phyloP scores from a whole-genome alignment of 2,797 vertebrate genomes.

The Gallinago stenura region DNA sequence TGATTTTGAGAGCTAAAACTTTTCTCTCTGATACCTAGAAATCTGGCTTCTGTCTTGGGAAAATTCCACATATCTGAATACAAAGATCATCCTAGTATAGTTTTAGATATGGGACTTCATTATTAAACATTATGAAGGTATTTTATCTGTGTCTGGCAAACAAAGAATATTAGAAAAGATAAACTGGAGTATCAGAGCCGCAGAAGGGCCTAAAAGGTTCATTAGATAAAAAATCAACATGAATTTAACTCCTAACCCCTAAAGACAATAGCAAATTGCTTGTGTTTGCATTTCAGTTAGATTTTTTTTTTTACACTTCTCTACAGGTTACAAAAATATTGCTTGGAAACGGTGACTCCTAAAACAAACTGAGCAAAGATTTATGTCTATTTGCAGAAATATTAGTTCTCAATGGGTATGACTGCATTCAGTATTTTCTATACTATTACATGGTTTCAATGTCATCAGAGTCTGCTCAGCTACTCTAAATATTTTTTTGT shows the following conservation, averaged over 20 bases:
- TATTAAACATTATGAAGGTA: slow-evolving; percentile 1
- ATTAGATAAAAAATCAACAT: not conserved
- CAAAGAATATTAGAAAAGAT: slow-evolving; percentile 23
- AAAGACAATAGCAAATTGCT: not conserved
- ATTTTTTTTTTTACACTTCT: not conserved
- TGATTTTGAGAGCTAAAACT: not conserved
- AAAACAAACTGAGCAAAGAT: slow-evolving; percentile 10
- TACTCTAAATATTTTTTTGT: not conserved
- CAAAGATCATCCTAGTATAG: not conserved
- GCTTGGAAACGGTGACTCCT: not conserved
- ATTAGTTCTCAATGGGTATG: not conserved
- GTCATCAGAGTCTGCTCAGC: not conserved
- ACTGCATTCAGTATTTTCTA: slow-evolving; percentile 1
- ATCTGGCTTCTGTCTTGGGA: not conserved
- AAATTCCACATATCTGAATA: not conserved
- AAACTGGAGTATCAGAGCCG: not conserved
- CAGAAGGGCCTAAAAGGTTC: not conserved
- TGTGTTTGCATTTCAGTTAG: not conserved
- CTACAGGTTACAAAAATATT: not conserved
- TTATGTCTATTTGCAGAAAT: slow-evolving; percentile 15
- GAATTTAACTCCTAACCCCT: not conserved
- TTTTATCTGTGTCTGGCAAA: slow-evolving; percentile 34
- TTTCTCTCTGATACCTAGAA: not conserved
- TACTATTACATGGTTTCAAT: not conserved
- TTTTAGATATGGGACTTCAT: slow-evolving; percentile 15